Conservation (phyloP, 2,888 invertebrate species). For the Junonia oenone region DNA sequence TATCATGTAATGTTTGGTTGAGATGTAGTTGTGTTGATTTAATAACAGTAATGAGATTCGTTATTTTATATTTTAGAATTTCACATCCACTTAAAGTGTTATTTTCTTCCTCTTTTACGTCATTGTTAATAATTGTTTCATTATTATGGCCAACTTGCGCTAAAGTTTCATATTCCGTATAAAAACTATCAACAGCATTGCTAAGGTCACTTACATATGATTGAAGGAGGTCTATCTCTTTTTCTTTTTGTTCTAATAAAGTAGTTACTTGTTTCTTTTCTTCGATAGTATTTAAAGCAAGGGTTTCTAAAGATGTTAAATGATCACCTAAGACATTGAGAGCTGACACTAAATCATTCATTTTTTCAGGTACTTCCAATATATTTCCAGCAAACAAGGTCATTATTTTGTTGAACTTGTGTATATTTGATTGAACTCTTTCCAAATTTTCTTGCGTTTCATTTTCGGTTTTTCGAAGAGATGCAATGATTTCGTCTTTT, state of each 20-base stretch:
- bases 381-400: constrained; percentile 41
- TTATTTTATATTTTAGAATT: constrained; percentile 27
- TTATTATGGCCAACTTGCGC: constrained; percentile 2
- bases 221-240: constrained; percentile 16
- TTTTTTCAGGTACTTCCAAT: constrained; percentile 40
- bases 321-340: constrained; percentile 40
- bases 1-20: constrained; percentile 29
- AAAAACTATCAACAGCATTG: constrained; percentile 28
- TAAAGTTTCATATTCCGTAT: constrained; percentile 17
- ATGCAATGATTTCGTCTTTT: constrained; percentile 41
- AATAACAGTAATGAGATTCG: constrained; percentile 24
- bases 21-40: constrained; percentile 21
- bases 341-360: constrained; percentile 41
- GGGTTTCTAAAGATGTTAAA: constrained; percentile 41
- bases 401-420: constrained; percentile 42
- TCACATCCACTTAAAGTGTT: constrained; percentile 4
- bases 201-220: constrained; percentile 27
- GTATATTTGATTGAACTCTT: constrained; percentile 39
- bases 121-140: not conserved
- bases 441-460: constrained; percentile 38
- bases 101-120: not conserved
- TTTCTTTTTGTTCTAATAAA: constrained; percentile 23
- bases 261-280: constrained; percentile 36
- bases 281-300: constrained; percentile 35
- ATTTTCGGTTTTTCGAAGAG: constrained; percentile 36